Conservation (phyloP, 2,888 invertebrate genomes). For the Xanthia icteritia region DNA sequence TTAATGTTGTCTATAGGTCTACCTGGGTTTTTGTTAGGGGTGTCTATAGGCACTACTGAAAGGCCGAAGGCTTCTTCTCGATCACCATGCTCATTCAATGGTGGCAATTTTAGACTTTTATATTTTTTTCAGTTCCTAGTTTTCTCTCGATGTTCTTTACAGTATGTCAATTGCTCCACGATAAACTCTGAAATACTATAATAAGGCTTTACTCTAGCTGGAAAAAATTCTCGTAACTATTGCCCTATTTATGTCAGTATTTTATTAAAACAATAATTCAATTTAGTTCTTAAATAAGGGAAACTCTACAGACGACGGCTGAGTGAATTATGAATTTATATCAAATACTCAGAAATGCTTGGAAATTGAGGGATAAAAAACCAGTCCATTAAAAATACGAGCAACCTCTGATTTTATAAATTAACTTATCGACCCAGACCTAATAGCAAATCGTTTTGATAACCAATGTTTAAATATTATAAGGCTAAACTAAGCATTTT, state of each 20-base stretch:
- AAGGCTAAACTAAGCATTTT: background rate
- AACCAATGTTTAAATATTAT: background rate
- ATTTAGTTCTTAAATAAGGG: slow-evolving; percentile 29
- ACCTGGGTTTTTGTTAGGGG: too few species aligned
- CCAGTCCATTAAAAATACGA: background rate
- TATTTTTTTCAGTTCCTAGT: background rate
- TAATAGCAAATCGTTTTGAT: background rate
- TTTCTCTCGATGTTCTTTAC: background rate
- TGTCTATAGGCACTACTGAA: background rate
- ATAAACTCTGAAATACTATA: background rate
- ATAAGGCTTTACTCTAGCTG: background rate
- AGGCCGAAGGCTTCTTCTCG: background rate
- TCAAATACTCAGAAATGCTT: slow-evolving; percentile 13
- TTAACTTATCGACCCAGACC: background rate
- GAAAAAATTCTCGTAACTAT: background rate
- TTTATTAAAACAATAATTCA: slow-evolving; percentile 59
- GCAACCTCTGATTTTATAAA: background rate
- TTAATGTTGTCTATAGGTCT: background rate
- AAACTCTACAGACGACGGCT: slow-evolving; percentile 49
- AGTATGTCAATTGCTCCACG: background rate
- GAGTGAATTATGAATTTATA: slow-evolving; percentile 50
- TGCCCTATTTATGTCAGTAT: slow-evolving; percentile 10
- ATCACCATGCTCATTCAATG: background rate
- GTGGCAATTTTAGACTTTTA: background rate
- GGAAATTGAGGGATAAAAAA: slow-evolving; percentile 6